These are phyloP conservation scores for Lottia scabra DNA, from an alignment of 2,888 invertebrate genomes.

Conservation along the genomic window DNA sequence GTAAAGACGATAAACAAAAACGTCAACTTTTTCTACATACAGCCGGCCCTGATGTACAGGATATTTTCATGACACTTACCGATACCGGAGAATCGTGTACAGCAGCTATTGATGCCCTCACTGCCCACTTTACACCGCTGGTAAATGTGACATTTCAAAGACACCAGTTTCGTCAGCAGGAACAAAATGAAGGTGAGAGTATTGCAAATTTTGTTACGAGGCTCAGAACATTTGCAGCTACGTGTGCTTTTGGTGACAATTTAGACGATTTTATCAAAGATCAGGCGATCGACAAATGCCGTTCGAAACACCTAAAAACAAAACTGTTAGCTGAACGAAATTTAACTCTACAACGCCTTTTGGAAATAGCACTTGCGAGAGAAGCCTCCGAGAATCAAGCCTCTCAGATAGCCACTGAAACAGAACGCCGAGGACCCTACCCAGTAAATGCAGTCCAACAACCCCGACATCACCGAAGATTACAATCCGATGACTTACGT, in stretches of 20 bases:
- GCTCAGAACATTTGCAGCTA: conserved; percentile 3
- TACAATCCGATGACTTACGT: no score
- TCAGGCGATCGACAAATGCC: conserved; percentile 26
- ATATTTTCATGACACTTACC: conserved; percentile 22
- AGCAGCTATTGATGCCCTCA: conserved; percentile 3
- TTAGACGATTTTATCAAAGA: conserved; percentile 20
- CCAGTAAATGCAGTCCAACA: no score
- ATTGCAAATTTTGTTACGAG: not conserved
- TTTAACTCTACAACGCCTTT: conserved; percentile 18
- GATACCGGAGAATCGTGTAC: conserved; percentile 2
- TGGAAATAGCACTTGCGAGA: conserved; percentile 8
- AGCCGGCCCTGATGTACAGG: conserved; percentile 19
- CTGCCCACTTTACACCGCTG: conserved; percentile 15
- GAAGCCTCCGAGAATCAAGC: conserved; percentile 20
- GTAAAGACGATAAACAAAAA: conserved; percentile 15
- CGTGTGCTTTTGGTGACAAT: conserved; percentile 16
- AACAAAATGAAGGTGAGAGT: conserved; percentile 11
- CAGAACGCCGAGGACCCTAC: no score
- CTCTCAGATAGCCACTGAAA: not conserved
- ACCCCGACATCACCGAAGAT: no score
- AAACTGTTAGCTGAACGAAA: conserved; percentile 12
- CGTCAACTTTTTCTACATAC: conserved; percentile 26
- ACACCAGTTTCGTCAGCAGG: conserved; percentile 11
- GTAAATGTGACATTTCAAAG: conserved; percentile 4
- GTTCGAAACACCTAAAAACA: conserved; percentile 18